Percentiles rank a stretch among this genome's conserved stretches.
phyloP scores from a whole-genome alignment of 2,888 invertebrate species.

The Eugnorisma glareosa region DNA sequence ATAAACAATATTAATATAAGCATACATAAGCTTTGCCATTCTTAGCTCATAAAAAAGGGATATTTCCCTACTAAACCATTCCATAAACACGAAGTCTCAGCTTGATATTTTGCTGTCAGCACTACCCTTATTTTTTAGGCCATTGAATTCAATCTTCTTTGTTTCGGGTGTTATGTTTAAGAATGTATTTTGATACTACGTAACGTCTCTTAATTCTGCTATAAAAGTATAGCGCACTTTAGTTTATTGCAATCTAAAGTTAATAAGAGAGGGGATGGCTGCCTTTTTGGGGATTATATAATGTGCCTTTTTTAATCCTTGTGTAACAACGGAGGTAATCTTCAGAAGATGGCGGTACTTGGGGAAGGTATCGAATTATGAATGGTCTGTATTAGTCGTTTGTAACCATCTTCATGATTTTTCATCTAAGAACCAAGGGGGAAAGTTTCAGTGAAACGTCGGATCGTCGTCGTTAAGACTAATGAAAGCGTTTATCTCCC shows the following conservation, averaged over 20 bases:
- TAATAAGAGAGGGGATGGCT: conserved; percentile 81
- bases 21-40: conserved; percentile 86
- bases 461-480: background rate
- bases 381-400: conserved; percentile 30
- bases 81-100: conserved; percentile 82
- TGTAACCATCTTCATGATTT: conserved; percentile 29
- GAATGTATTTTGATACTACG: conserved; percentile 70
- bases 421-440: background rate
- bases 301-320: conserved; percentile 65
- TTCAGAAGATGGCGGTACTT: conserved; percentile 55
- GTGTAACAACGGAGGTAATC: conserved; percentile 57
- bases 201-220: conserved; percentile 85
- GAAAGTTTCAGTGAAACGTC: background rate
- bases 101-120: conserved; percentile 58
- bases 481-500: background rate
- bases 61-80: conserved; percentile 87
- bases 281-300: conserved; percentile 67
- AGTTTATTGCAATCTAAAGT: conserved; percentile 89
- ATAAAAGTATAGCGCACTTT: conserved; percentile 88
- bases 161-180: conserved; percentile 1
- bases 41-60: conserved; percentile 88
- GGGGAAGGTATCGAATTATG: conserved; percentile 54
- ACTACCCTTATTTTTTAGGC: conserved; percentile 49
- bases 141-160: conserved; percentile 64
- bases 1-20: conserved; percentile 86